Percentiles rank a stretch among this genome's conserved stretches.
Evolutionary conservation across 2,113 vertebrate genomes (phyloP).

Genomic region (Cephalopterus ornatus): DNA sequence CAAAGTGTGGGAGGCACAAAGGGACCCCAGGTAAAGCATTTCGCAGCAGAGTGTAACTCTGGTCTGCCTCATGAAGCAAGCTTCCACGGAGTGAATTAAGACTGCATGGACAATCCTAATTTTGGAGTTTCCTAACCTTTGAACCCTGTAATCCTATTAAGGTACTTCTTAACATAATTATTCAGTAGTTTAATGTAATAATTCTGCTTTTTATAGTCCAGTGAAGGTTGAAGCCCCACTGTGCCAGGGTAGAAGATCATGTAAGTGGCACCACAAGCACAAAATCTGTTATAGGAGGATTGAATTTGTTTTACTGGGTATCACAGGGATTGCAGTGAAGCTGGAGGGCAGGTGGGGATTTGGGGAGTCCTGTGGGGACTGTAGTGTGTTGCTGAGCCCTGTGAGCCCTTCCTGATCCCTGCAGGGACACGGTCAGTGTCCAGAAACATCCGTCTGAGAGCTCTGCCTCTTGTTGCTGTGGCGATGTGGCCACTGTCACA

Average conservation of each 20-base stretch:
- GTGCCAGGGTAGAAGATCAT: background rate
- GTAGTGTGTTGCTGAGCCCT: rapidly evolving
- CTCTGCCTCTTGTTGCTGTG: background rate
- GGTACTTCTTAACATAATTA: conserved; percentile 10
- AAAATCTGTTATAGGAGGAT: background rate
- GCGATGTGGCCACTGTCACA: background rate
- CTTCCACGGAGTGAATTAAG: background rate
- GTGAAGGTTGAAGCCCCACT: background rate
- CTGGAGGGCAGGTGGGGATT: background rate
- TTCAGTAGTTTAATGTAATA: background rate
- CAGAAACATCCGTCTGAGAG: background rate
- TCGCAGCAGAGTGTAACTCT: background rate
- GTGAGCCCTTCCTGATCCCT: background rate
- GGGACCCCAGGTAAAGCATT: background rate
- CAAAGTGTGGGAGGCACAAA: background rate
- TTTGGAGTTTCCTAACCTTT: conserved; percentile 47
- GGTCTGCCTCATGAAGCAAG: background rate
- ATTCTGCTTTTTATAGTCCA: conserved; percentile 7
- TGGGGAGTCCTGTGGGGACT: background rate
- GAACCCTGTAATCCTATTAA: conserved; percentile 47
- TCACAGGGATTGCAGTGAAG: background rate
- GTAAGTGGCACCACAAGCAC: background rate
- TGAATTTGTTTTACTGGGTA: background rate
- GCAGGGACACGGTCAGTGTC: rapidly evolving
- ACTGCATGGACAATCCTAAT: background rate